phyloP scores from a whole-genome alignment of 2,888 invertebrate species.

The Cosmia trapezina region DNA sequence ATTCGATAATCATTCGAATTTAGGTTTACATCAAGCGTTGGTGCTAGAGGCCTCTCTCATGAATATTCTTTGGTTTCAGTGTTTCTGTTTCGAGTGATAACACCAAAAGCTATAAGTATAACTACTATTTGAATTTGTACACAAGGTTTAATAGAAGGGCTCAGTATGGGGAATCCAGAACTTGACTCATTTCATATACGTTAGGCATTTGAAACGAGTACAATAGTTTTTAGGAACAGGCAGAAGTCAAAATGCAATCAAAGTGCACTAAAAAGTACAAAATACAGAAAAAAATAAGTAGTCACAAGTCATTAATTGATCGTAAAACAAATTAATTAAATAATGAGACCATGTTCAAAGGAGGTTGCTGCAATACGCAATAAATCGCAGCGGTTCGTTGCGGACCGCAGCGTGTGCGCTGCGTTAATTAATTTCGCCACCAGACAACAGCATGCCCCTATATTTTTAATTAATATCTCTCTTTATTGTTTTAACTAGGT shows the following conservation, averaged over 20 bases:
- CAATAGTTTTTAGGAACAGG: background rate
- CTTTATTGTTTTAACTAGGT: conserved; percentile 60
- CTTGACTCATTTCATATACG: background rate
- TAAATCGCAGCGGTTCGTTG: conserved; percentile 57
- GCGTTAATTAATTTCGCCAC: conserved; percentile 78
- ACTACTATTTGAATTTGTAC: background rate
- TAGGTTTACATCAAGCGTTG: background rate
- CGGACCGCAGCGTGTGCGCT: conserved; percentile 60
- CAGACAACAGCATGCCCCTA: conserved; percentile 68
- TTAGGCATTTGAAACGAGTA: background rate
- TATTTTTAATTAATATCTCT: conserved; percentile 75
- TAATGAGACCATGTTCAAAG: conserved; percentile 48
- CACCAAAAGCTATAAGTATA: background rate
- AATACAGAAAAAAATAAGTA: background rate
- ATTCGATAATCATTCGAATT: background rate
- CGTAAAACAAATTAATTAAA: conserved; percentile 36
- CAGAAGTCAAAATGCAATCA: background rate
- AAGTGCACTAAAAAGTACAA: background rate
- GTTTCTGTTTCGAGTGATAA: background rate
- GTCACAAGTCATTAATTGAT: background rate
- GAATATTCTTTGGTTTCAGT: conserved; percentile 6
- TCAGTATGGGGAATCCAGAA: background rate
- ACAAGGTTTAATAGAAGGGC: background rate
- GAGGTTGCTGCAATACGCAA: conserved; percentile 43
- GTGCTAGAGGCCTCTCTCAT: background rate